Base-by-base conservation (phyloP, 2,113 vertebrate genomes). In the Porphyrio hochstetteri region DNA sequence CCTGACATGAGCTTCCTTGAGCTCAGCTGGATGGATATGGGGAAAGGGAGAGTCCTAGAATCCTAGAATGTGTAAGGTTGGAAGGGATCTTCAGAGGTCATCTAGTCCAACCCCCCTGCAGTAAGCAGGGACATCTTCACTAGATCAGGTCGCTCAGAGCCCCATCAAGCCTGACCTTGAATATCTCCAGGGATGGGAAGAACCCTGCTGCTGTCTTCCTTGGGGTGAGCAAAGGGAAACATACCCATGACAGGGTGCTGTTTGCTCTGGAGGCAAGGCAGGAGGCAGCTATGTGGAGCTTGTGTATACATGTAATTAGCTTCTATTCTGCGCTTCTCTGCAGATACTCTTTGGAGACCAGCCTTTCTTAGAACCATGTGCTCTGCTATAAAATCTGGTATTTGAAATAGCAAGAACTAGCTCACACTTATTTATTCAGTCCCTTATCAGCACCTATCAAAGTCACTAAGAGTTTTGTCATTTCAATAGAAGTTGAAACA, bases 21-120 rank as follows among this genome's bases (percentile, higher is more conserved):
- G 35, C 27, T 70, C 16, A 48, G 13, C 2, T 1, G 0, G 1
- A 24, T 25, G 1, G 10, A 3, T 7, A 4, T n/a, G 31, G 14
- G 25, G 33, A 36, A 68, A 52, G 1, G 28, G 33, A 5, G 17
- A 61, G 44, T 44, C 44, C 17, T 44, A 18, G 44, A 44, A 44
- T 44, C 44, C 44, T 44, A 44, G 44, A 44, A 17, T 44, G 17
- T 44, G 17, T 44, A 44, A 44, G 7, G 44, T 18, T 44, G 44
- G 44, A 44, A 44, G 44, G 44, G 44, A 44, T 44, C 44, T 44
- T 44, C 44, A 44, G 44, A 44, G 44, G 44, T 18, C 44, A 44
- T 17, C 44, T 44, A 44, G 44, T 18, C 44, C 44, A 44, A 44
- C 44, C 44, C 17, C 42, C 17, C 44, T 44, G 44, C 44, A 44